Conservation (phyloP, 2,888 invertebrate genomes). For the Hypercompe scribonia region DNA sequence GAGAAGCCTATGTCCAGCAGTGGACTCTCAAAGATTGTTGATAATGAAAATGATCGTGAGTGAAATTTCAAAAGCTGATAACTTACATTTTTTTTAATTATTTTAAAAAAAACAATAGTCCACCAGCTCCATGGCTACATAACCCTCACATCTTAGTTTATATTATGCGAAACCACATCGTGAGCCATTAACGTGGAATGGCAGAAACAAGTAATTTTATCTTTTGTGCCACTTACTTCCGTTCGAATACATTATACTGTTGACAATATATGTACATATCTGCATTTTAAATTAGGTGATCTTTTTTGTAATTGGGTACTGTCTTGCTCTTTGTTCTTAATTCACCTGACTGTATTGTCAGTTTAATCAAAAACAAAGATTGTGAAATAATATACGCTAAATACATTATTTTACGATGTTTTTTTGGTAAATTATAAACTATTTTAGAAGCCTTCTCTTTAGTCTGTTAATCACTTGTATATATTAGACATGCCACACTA, state of each 20-base stretch:
- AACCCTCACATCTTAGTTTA: conserved; percentile 74
- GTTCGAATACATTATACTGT: conserved; percentile 76
- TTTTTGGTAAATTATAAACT: background rate
- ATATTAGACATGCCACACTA: too few species aligned
- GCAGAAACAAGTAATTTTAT: conserved; percentile 79
- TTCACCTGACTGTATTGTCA: background rate
- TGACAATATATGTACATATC: conserved; percentile 45
- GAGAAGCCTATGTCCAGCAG: too few species aligned
- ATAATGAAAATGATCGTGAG: too few species aligned
- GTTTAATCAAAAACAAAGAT: background rate
- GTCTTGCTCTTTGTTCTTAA: conserved; percentile 3
- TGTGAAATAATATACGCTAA: background rate
- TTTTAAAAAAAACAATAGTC: background rate
- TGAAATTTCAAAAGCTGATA: background rate
- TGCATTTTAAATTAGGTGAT: conserved; percentile 42
- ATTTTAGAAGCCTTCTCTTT: background rate
- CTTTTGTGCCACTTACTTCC: conserved; percentile 75
- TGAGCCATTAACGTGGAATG: conserved; percentile 73
- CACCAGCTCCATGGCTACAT: conserved; percentile 51
- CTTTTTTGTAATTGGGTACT: conserved; percentile 21
- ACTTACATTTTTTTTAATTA: background rate
- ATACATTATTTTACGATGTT: background rate
- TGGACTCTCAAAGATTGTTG: too few species aligned
- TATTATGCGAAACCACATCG: conserved; percentile 76
- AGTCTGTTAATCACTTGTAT: too few species aligned